A percentile compares a stretch with the other conserved stretches of the same genome.
Evolutionary conservation across 1,140 invertebrate species (phyloP).

Genomic region (Drosophila punjabiensis): DNA sequence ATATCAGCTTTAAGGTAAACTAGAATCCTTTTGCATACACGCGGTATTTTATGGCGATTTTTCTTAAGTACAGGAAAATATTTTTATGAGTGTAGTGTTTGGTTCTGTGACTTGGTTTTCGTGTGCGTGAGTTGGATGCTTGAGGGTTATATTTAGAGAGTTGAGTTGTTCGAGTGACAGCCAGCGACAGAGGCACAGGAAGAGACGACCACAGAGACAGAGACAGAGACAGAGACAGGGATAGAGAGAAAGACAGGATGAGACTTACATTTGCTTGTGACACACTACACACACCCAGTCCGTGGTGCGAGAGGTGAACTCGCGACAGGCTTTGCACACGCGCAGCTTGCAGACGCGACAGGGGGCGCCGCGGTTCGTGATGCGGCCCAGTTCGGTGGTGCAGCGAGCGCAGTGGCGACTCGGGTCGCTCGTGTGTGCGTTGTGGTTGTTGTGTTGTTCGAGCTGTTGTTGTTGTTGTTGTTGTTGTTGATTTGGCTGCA

Average conservation of each 20-base stretch:
- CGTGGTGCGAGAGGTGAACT: conserved; percentile 87
- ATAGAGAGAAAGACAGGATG: conserved; percentile 35
- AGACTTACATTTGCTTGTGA: conserved; percentile 91
- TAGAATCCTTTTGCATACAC: too few species aligned
- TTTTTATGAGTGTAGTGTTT: too few species aligned
- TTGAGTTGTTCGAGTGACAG: conserved; percentile 17
- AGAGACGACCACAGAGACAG: conserved; percentile 3
- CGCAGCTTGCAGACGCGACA: conserved; percentile 90
- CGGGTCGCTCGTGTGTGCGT: conserved; percentile 83
- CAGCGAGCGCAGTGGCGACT: conserved; percentile 90
- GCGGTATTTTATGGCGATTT: too few species aligned
- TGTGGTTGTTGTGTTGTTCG: conserved; percentile 73
- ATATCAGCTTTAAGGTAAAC: neutral
- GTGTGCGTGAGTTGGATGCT: conserved; percentile 44
- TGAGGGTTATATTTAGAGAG: conserved; percentile 17
- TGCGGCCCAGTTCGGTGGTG: conserved; percentile 89
- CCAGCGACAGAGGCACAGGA: conserved; percentile 9
- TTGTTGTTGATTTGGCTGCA: conserved; percentile 59
- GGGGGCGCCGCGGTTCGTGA: conserved; percentile 91
- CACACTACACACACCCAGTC: conserved; percentile 92
- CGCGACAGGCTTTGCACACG: conserved; percentile 91
- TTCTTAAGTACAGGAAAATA: too few species aligned
- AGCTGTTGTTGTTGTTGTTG: conserved; percentile 60
- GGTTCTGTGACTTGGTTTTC: conserved; percentile 17
- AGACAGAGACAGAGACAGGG: conserved; percentile 6